phyloP scores from a whole-genome alignment of 2,113 vertebrate species.

The Eidolon helvum region DNA sequence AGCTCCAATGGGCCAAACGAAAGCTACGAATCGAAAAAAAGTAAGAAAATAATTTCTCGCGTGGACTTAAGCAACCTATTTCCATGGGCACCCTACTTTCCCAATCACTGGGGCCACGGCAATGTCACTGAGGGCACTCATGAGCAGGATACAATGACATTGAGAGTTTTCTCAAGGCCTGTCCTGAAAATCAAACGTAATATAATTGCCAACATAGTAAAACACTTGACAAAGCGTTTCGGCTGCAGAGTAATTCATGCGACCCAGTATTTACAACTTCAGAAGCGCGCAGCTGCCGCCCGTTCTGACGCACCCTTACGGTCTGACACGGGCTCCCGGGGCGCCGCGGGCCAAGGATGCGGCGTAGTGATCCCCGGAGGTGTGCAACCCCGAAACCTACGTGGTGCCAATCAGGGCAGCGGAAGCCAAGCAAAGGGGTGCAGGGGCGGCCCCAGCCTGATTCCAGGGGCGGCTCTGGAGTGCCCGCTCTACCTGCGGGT shows the following conservation, averaged over 20 bases:
- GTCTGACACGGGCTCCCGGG: neutral
- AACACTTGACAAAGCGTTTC: neutral
- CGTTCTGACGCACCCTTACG: neutral
- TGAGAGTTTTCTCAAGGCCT: neutral
- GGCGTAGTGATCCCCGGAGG: accelerated
- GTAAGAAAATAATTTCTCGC: accelerated
- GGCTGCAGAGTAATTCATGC: neutral
- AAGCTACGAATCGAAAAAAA: neutral
- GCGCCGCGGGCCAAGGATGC: neutral
- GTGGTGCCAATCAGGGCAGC: too few species aligned
- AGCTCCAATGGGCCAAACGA: neutral
- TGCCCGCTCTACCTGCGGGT: accelerated
- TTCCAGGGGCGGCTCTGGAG: too few species aligned
- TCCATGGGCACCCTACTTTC: accelerated
- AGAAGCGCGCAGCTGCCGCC: too few species aligned
- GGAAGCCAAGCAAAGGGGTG: neutral
- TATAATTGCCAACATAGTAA: neutral
- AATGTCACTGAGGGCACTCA: neutral
- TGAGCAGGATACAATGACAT: accelerated
- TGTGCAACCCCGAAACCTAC: accelerated
- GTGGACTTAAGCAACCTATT: neutral
- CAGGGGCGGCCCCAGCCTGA: too few species aligned
- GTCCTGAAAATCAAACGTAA: neutral
- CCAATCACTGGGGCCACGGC: accelerated
- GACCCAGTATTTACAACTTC: neutral